These are phyloP conservation scores for Amniataba percoides DNA, from an alignment of 2,797 vertebrate species.

Conservation along the genomic window DNA sequence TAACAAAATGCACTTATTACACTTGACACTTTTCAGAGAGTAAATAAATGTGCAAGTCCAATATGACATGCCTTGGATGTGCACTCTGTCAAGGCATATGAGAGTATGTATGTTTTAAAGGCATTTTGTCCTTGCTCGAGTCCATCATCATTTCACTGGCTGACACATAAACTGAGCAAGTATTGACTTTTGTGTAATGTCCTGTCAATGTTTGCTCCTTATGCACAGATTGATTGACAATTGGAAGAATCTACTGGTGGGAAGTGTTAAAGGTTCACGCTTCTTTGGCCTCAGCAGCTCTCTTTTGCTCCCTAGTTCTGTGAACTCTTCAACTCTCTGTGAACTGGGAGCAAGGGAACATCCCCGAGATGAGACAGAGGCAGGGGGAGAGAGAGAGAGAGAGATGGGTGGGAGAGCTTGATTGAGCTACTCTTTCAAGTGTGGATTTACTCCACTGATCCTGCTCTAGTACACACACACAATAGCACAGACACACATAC, in stretches of 20 bases:
- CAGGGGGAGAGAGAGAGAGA: conserved; percentile 28
- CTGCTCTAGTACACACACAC: conserved; percentile 28
- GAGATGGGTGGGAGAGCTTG: conserved; percentile 74
- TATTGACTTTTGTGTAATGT: not conserved
- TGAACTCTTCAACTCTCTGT: conserved; percentile 81
- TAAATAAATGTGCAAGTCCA: not conserved
- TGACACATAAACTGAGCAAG: not conserved
- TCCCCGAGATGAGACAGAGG: conserved; percentile 62
- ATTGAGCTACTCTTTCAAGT: conserved; percentile 86
- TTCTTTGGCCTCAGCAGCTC: conserved; percentile 27
- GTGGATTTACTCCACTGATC: conserved; percentile 83
- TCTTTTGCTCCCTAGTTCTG: conserved; percentile 57
- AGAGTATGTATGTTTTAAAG: not conserved
- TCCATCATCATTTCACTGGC: conserved; percentile 1
- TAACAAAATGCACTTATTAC: not conserved
- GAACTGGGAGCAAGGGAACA: conserved; percentile 70
- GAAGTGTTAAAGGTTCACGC: conserved; percentile 42
- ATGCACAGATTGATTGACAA: conserved; percentile 35
- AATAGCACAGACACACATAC: conserved; percentile 14
- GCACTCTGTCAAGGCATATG: not conserved
- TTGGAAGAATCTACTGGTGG: conserved; percentile 16
- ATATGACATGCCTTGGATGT: not conserved
- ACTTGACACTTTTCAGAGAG: not conserved
- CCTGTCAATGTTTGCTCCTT: conserved; percentile 1
- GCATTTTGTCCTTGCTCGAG: not conserved